Conservation (phyloP, 2,113 vertebrate genomes). For the Chlorocebus sabaeus region DNA sequence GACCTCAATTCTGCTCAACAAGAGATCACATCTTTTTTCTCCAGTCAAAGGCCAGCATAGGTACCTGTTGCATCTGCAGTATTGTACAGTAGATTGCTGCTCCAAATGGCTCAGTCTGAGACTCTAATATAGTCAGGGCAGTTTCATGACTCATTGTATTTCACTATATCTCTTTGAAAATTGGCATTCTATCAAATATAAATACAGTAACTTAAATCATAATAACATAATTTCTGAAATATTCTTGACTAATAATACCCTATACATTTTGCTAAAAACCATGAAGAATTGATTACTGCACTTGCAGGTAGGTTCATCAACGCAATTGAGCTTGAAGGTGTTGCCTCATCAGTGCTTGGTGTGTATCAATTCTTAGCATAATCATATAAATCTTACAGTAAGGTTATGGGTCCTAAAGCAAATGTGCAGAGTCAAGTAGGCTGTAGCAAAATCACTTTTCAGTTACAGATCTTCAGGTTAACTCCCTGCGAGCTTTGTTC, state of each 20-base stretch:
- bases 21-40: background rate
- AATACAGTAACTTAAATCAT: background rate
- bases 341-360: background rate
- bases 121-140: background rate
- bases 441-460: background rate
- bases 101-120: background rate
- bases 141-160: background rate
- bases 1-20: background rate
- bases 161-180: conserved; percentile 26
- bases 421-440: background rate
- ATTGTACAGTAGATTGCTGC: background rate
- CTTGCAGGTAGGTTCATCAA: background rate
- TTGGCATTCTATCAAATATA: background rate
- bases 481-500: background rate
- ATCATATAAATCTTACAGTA: background rate
- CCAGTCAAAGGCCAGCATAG: background rate
- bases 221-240: background rate
- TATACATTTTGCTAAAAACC: background rate
- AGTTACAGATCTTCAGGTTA: background rate
- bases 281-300: background rate
- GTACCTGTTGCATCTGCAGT: background rate
- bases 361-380: background rate
- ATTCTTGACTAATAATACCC: background rate
- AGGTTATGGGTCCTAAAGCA: background rate
- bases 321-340: background rate